These are phyloP conservation scores for Apantesis nais DNA, from an alignment of 2,888 invertebrate species.

Conservation along the genomic window DNA sequence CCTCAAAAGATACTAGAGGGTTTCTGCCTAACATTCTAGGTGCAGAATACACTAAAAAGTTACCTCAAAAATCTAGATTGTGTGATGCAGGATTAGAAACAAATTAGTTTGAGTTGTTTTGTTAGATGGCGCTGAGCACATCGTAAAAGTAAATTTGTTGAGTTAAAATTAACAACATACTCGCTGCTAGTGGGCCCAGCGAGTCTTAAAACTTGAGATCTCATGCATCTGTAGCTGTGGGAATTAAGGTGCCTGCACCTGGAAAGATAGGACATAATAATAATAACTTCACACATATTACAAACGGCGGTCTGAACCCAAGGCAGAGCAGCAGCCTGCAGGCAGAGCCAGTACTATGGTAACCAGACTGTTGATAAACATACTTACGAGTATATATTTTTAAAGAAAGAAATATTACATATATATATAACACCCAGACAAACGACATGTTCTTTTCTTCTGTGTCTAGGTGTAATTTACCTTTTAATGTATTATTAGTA, in stretches of 20 bases:
- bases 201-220: constrained; percentile 65
- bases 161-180: constrained; percentile 54
- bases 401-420: no score
- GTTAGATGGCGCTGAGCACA: background rate
- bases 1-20: no score
- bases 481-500: no score
- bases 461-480: no score
- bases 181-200: constrained; percentile 74
- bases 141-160: background rate
- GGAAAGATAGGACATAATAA: constrained; percentile 14
- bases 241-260: constrained; percentile 70
- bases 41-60: background rate
- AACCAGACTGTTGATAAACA: no score
- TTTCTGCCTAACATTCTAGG: background rate
- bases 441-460: no score
- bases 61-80: background rate
- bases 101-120: background rate
- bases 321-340: no score
- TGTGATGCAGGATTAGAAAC: background rate
- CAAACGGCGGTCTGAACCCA: no score
- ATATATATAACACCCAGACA: no score
- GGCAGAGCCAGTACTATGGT: no score
- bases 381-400: no score
- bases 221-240: constrained; percentile 74
- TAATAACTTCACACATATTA: background rate